Percentiles rank a stretch among this genome's conserved stretches.
Conservation (phyloP, 1,140 invertebrate species). For the Gerris buenoi region DNA sequence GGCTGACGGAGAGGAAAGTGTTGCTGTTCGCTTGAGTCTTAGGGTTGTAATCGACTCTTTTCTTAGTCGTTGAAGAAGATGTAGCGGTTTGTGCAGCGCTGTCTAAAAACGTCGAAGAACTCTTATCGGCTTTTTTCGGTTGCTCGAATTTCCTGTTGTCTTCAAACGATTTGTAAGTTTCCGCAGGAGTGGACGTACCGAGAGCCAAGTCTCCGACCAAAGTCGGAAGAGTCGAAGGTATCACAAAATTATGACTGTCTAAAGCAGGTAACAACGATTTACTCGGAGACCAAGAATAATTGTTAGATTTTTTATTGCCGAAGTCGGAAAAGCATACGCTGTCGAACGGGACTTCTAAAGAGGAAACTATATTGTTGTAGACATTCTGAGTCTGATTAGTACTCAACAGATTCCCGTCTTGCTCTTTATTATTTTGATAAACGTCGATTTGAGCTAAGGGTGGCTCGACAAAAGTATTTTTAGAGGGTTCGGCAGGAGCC, state of each 20-base stretch:
- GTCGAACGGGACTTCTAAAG: constrained; percentile 7
- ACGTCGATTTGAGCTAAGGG: neutral
- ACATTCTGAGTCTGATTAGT: neutral
- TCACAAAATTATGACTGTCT: constrained; percentile 20
- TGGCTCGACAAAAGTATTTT: neutral
- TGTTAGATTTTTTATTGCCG: constrained; percentile 13
- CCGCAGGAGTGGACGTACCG: constrained; percentile 21
- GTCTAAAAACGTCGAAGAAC: neutral
- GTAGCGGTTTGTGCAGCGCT: neutral
- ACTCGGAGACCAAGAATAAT: constrained; percentile 23
- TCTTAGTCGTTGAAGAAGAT: constrained; percentile 3
- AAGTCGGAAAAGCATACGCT: constrained; percentile 9
- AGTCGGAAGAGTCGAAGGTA: constrained; percentile 28
- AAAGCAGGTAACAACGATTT: constrained; percentile 21
- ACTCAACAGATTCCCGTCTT: neutral
- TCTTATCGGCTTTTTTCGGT: constrained; percentile 9
- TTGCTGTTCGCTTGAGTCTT: constrained; percentile 21
- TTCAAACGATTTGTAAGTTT: constrained; percentile 10
- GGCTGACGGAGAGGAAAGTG: constrained; percentile 44
- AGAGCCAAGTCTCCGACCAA: constrained; percentile 28
- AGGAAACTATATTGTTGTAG: neutral
- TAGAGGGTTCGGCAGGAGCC: constrained; percentile 36
- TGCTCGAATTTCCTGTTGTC: constrained; percentile 2
- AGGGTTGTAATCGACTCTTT: constrained; percentile 7
- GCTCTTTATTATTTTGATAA: neutral